These are phyloP conservation scores for Caenorhabditis sulstoni DNA, from an alignment of 2,888 invertebrate genomes.

Conservation along the genomic window DNA sequence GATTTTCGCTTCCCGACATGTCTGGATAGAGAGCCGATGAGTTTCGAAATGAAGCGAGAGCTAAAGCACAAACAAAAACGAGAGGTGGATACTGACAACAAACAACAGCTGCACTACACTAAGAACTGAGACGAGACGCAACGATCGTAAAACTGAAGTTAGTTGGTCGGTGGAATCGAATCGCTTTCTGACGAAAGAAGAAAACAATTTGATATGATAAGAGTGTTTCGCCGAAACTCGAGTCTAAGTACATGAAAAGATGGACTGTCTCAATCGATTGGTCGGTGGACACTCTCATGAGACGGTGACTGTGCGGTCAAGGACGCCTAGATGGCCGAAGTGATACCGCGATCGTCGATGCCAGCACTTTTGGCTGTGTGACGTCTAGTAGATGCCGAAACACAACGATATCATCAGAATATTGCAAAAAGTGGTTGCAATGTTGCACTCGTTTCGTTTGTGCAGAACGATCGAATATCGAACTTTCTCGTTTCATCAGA, in stretches of 20 bases:
- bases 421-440: too few relatives aligned
- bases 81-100: slow-evolving; percentile 3
- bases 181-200: slow-evolving; percentile 12
- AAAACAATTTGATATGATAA: slow-evolving; percentile 24
- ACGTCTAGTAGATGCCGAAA: too few relatives aligned
- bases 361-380: too few relatives aligned
- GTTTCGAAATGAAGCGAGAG: too few relatives aligned
- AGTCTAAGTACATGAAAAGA: slow-evolving; percentile 21
- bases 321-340: slow-evolving; percentile 19
- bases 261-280: slow-evolving; percentile 15
- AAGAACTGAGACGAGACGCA: not conserved
- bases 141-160: slow-evolving; percentile 35
- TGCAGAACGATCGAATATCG: too few relatives aligned
- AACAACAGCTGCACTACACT: slow-evolving; percentile 51
- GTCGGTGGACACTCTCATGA: slow-evolving; percentile 3
- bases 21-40: not conserved
- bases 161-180: slow-evolving; percentile 11
- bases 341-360: not conserved
- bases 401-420: too few relatives aligned
- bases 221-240: slow-evolving; percentile 32
- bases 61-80: too few relatives aligned
- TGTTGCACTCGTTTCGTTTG: too few relatives aligned
- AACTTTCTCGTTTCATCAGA: too few relatives aligned
- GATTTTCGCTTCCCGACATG: slow-evolving; percentile 33
- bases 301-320: slow-evolving; percentile 16